These are phyloP conservation scores for Drosophila sordidula DNA, from an alignment of 2,888 invertebrate species.

Conservation along the genomic window DNA sequence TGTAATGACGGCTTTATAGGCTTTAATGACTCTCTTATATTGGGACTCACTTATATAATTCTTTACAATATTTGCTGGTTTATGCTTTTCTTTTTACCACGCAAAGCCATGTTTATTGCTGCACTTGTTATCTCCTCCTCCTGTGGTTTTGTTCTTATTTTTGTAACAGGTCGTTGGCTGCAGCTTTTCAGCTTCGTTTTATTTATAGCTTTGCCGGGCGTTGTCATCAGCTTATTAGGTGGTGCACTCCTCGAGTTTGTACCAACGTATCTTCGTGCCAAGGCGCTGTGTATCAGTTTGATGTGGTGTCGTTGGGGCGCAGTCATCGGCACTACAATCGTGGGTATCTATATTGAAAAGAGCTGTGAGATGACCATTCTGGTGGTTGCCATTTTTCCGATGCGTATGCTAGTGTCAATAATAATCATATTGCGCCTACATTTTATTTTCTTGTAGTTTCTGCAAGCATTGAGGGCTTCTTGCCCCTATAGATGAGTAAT, in stretches of 20 bases:
- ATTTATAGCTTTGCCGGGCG: slow-evolving; percentile 58
- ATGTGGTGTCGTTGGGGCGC: slow-evolving; percentile 66
- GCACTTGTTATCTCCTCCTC: slow-evolving; percentile 42
- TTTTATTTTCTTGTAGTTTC: slow-evolving; percentile 15
- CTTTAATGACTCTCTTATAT: slow-evolving; percentile 58
- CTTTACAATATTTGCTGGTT: slow-evolving; percentile 55
- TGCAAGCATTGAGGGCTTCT: slow-evolving; percentile 36
- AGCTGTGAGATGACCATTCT: slow-evolving; percentile 51
- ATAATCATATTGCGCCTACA: not conserved
- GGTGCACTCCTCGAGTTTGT: slow-evolving; percentile 61
- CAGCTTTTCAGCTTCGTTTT: slow-evolving; percentile 45
- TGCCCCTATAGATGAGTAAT: slow-evolving; percentile 15
- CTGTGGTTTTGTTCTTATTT: slow-evolving; percentile 48
- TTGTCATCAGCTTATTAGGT: slow-evolving; percentile 54
- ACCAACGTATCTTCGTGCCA: slow-evolving; percentile 63
- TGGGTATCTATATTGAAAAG: slow-evolving; percentile 48
- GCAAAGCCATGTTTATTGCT: slow-evolving; percentile 51
- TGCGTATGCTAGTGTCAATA: slow-evolving; percentile 39
- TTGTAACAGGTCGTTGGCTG: slow-evolving; percentile 14
- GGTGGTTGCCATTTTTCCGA: slow-evolving; percentile 44
- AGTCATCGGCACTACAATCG: slow-evolving; percentile 44
- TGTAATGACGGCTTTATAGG: slow-evolving; percentile 55
- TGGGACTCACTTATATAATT: slow-evolving; percentile 50
- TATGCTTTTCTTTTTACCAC: slow-evolving; percentile 42
- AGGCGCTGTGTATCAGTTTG: slow-evolving; percentile 65